Evolutionary conservation across 1,140 invertebrate species (phyloP), one percentile per base, ranked within the genome.

Genomic region (Drosophila baimaii): DNA sequence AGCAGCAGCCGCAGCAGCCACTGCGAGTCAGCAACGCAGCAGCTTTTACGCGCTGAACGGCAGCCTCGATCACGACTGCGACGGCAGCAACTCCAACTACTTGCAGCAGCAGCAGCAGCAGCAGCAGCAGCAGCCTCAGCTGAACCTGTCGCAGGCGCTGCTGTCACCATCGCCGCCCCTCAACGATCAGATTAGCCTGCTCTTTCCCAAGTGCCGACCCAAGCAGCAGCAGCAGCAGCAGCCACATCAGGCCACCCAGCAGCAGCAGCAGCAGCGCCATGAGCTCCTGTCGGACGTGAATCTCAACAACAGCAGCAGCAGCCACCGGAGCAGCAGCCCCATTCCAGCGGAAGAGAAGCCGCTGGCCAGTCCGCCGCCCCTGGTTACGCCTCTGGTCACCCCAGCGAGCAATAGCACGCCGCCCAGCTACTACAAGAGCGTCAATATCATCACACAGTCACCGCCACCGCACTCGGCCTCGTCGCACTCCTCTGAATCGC

Each of bases 191-290:
- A 96, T 97, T 92, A 96, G 95, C 81, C 94, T 95, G 91, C 94
- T 97, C 72, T 97, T 97, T 93, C 96, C 96, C 75, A 96, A 96
- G 95, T 96, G 96, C 93, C 94, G 96, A 76, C 95, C 95, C 68
- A 93, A 94, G 49, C 79, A 74, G 58, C 72, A 62, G 33, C 77
- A 62, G 33, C 77, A 76, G 10, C 69, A 77, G 23, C 74, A 73
- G 3, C 65, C 65, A 19, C 61, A 39, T 4, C 72, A 70, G 33
- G 64, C 31, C 15, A 43, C 43, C 21, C 62, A 78, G 31, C 61
- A 71, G 44, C 68, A 81, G 21, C 56, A 62, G 39, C 56, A 73
- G 44, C 65, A 71, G 46, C 70, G 35, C 44, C 46, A 73, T 76
- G 78, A 57, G 19, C 23, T 13, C 5, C 41, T 56, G 39, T 33